Conservation (phyloP, 2,888 invertebrate species). For the Drosophila fulvimacula region DNA sequence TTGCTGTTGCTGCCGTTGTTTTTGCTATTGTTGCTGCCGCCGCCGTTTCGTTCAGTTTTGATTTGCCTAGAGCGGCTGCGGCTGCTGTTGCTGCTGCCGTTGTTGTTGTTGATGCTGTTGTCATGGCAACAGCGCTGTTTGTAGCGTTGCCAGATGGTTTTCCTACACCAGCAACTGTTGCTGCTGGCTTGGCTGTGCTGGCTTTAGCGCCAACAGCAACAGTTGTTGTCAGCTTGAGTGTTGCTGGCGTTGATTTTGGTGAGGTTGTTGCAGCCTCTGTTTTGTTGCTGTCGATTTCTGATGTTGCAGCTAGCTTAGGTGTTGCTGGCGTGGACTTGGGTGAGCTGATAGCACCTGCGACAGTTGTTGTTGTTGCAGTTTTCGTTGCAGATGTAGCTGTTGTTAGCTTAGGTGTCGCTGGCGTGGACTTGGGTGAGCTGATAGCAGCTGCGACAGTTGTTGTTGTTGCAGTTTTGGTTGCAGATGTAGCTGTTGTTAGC, state of each 20-base stretch:
- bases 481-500: not conserved
- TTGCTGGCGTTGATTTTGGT: not conserved
- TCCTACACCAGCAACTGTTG: constrained; percentile 36
- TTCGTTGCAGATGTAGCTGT: no score
- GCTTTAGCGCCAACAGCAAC: constrained; percentile 2
- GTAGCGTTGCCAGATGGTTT: constrained; percentile 46
- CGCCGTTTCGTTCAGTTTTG: constrained; percentile 31
- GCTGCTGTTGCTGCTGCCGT: not conserved
- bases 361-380: constrained; percentile 10
- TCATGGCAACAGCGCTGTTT: constrained; percentile 35
- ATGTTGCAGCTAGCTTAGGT: not conserved
- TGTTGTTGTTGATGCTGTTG: constrained; percentile 46
- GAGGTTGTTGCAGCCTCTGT: not conserved
- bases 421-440: not conserved
- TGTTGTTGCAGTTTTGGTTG: not conserved
- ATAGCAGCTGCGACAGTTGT: not conserved
- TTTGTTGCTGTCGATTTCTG: not conserved
- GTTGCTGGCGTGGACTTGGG: not conserved
- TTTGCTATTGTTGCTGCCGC: constrained; percentile 31
- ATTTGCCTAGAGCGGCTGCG: constrained; percentile 11
- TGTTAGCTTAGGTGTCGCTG: constrained; percentile 17
- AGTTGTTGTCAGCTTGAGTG: not conserved
- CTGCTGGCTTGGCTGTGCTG: constrained; percentile 39
- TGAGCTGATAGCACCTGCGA: not conserved
- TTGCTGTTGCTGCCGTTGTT: constrained; percentile 54